These are phyloP conservation scores for Hydropsyche tenuis DNA, from an alignment of 1,140 invertebrate species.

Conservation along the genomic window DNA sequence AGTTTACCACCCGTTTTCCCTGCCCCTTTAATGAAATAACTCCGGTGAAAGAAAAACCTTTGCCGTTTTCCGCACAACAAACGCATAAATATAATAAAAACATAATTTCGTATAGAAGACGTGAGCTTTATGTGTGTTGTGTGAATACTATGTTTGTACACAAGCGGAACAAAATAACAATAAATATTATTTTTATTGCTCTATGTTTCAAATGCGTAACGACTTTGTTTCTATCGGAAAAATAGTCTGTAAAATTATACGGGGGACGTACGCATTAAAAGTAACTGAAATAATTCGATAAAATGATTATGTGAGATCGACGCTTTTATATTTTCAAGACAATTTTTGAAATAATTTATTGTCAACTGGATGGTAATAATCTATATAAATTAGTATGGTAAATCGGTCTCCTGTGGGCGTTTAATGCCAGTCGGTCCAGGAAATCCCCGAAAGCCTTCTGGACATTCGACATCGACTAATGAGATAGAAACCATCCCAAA, in stretches of 20 bases:
- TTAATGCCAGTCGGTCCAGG: conserved; percentile 10
- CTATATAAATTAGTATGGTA: conserved; percentile 46
- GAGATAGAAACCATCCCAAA: conserved; percentile 38
- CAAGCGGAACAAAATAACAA: too few relatives aligned
- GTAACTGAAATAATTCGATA: too few relatives aligned
- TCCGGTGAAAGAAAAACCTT: conserved; percentile 13
- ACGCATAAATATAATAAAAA: conserved; percentile 8
- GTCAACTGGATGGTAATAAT: conserved; percentile 18
- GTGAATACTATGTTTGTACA: not conserved
- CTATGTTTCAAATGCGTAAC: too few relatives aligned
- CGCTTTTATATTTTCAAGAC: too few relatives aligned
- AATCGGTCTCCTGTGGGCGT: conserved; percentile 15
- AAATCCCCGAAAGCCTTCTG: conserved; percentile 33
- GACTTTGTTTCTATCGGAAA: too few relatives aligned
- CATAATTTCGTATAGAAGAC: not conserved
- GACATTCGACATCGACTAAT: conserved; percentile 31
- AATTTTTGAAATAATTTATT: too few relatives aligned
- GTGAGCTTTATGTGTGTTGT: not conserved
- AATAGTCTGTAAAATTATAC: too few relatives aligned
- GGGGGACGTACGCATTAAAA: too few relatives aligned
- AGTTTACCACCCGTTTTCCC: conserved; percentile 26
- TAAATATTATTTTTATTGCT: too few relatives aligned
- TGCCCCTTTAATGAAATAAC: conserved; percentile 44
- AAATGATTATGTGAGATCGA: too few relatives aligned
- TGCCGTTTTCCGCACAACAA: conserved; percentile 4